Evolutionary conservation across 2,797 vertebrate genomes (phyloP), one percentile per base, ranked within the genome.

Genomic region (Chaenodraco wilsoni): DNA sequence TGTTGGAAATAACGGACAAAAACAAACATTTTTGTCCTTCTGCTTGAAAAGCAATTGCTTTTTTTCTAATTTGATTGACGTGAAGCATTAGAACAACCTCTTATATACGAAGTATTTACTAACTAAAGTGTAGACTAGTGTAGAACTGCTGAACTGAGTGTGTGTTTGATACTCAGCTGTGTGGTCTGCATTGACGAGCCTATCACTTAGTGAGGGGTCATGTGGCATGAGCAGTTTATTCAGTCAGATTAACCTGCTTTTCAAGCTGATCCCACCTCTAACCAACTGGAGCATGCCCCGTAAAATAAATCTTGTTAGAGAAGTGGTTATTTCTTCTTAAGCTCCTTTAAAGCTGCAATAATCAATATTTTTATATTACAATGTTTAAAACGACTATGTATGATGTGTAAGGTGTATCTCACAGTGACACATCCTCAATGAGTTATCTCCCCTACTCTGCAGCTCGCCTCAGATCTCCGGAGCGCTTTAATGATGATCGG

Each of bases 241-340:
- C 69, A 23, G 68, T 74, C 72, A 68, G 67, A 78, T 88, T 79
- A 82, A 84, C 78, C 76, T 51, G 72, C 51, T 66, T 54, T 67
- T 69, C 62, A 70, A 23, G 5, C 41, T 23, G 0, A 14, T 33
- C 59, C 58, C 48, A 37, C 48, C 54, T 56, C 57, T 49, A 54
- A 55, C 46, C 31, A 58, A 19, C 45, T 44, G 57, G 6, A 72
- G 50, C 3, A 27, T 12, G 37, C 44, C 44, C 50, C 19, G 12
- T 43, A 71, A 43, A 3, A 43, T 11, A 17, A 13, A 65, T 40
- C 33, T 17, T 40, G 21, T 17, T 23, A 58, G 7, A 16, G 2
- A 10, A 46, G 48, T 2, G 12, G 27, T 12, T 19, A 48, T 50
- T 48, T 46, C 2, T 17, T 14, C 7, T 12, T 37, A 19, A 62